These are phyloP conservation scores for Rhinolophus ferrumequinum DNA, from an alignment of 2,113 vertebrate genomes.

Conservation along the genomic window DNA sequence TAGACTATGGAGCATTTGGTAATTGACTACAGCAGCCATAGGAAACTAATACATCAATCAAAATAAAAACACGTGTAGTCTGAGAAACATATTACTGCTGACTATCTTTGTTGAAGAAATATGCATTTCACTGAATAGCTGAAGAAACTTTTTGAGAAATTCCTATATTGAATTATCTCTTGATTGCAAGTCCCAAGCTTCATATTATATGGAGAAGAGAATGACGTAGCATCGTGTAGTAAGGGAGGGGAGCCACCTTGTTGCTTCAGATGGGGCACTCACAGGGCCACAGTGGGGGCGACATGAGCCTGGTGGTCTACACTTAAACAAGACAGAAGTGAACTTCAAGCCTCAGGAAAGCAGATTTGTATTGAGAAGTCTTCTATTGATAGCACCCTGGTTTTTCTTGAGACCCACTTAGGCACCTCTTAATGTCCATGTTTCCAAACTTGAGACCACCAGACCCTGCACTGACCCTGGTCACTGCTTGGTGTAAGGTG, in stretches of 20 bases:
- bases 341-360: background rate
- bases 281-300: background rate
- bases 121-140: background rate
- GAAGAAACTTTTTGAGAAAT: background rate
- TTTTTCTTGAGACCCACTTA: background rate
- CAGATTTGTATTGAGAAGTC: background rate
- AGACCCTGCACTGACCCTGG: background rate
- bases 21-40: background rate
- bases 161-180: accelerated
- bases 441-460: background rate
- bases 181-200: background rate
- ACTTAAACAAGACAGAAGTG: accelerated
- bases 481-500: accelerated
- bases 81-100: background rate
- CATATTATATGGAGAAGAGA: background rate
- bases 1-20: background rate
- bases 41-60: background rate
- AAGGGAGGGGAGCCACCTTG: background rate
- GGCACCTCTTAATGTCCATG: background rate
- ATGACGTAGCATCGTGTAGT: accelerated
- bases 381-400: background rate
- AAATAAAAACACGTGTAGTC: background rate
- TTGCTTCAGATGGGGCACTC: accelerated
- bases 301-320: accelerated
- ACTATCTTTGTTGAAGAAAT: background rate